Evolutionary conservation across 2,888 invertebrate species (phyloP), one percentile per base, ranked within the genome.

Genomic region (Fragum whitleyi): DNA sequence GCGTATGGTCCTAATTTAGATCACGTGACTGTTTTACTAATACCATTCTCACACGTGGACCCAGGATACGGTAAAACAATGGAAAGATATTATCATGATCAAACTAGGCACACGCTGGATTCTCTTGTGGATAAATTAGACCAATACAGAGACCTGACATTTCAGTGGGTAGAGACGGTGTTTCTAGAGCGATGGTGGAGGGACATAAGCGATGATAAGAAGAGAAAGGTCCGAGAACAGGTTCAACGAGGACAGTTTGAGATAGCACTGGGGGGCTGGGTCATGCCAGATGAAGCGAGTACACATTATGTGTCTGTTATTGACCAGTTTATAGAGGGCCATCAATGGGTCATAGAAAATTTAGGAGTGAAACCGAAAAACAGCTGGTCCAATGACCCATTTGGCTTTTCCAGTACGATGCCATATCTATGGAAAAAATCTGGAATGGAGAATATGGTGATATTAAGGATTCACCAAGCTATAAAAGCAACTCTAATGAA

Each of bases 61-160:
- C 99, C 99, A 0, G 99, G 99, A 76, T 99, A 99, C 99, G 94
- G 98, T 91, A 97, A 97, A 94, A 99, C 99, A 0, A 97, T 98
- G 94, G 97, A 98, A 91, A 97, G 97, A 91, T 99, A 99, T 94
- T 99, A 97, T 94, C 96, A 97, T 93, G 96, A 91, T 47, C 92
- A 93, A 83, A 94, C 98, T 0, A 96, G 97, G 79, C 96, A 97
- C 91, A 98, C 98, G 1, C 61, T 85, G 2, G 21, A 77, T 94
- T 97, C 97, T 93, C 97, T 98, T 95, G 97, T 98, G 23, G 96
- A 96, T 74, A 98, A 98, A 94, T 95, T 99, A 93, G 89, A 89
- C 77, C 96, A 97, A 92, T 96, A 97, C 94, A 96, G 96, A 28
- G 97, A 98, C 92, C 90, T 94, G 91, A 92, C 93, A 9, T 94